Conservation (phyloP, 2,888 invertebrate species). For the Drosophila histrio region DNA sequence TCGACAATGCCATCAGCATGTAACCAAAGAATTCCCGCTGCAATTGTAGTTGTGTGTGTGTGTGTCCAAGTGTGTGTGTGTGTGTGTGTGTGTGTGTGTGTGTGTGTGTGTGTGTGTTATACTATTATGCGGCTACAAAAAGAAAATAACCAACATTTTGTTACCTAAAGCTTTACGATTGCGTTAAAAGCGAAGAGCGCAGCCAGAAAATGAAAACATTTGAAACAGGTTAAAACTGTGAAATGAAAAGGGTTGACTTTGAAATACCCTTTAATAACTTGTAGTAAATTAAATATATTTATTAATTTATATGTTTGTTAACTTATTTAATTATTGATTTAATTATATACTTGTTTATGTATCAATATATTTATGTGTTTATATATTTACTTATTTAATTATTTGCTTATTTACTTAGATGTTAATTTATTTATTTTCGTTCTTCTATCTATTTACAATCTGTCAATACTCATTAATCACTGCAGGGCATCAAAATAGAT, state of each 20-base stretch:
- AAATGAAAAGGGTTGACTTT: background rate
- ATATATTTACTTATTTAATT: no score
- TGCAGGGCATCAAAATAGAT: no score
- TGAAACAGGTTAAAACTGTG: constrained; percentile 3
- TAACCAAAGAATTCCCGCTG: constrained; percentile 21
- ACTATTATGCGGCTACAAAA: constrained; percentile 24
- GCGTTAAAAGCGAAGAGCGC: constrained; percentile 34
- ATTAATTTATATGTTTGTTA: no score
- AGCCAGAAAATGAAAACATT: constrained; percentile 25
- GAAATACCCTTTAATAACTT: background rate
- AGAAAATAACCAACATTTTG: constrained; percentile 39
- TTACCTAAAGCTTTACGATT: constrained; percentile 57
- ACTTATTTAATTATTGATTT: no score
- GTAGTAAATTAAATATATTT: background rate
- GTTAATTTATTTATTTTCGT: no score
- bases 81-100: background rate
- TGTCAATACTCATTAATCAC: no score
- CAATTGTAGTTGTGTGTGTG: background rate
- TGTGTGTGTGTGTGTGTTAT: background rate
- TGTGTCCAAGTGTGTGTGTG: background rate
- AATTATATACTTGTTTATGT: no score
- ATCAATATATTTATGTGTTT: no score
- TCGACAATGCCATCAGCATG: constrained; percentile 14
- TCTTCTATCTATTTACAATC: no score
- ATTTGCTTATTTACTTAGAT: no score